These are phyloP conservation scores for Saccopteryx leptura DNA, from an alignment of 2,113 vertebrate species.

Conservation along the genomic window DNA sequence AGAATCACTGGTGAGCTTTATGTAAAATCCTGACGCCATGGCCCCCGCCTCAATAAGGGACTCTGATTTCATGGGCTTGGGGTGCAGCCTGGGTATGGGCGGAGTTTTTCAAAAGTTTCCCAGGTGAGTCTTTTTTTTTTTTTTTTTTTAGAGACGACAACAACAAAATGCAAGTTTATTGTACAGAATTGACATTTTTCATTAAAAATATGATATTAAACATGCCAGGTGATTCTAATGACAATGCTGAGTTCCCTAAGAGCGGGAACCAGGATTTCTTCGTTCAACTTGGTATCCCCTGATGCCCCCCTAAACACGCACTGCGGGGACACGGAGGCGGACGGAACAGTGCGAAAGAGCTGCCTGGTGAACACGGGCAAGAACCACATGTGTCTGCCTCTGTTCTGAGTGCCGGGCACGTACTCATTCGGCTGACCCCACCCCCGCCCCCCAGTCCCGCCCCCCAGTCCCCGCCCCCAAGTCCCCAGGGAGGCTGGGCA, in stretches of 20 bases:
- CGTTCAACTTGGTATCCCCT: background rate
- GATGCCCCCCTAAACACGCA: background rate
- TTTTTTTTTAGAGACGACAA: no score
- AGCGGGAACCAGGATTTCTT: background rate
- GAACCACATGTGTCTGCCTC: rapidly evolving
- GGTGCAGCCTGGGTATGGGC: background rate
- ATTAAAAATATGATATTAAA: no score
- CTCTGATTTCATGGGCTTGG: background rate
- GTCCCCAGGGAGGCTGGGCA: background rate
- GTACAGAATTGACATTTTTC: no score
- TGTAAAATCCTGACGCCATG: background rate
- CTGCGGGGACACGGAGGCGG: rapidly evolving
- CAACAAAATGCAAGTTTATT: no score
- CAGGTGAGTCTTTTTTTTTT: background rate
- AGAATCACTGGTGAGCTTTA: background rate
- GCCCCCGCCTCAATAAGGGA: background rate
- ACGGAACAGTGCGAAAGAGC: rapidly evolving
- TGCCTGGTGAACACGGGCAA: rapidly evolving
- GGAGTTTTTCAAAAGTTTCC: background rate
- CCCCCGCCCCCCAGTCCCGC: background rate
- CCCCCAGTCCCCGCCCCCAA: rapidly evolving
- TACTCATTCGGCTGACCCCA: background rate
- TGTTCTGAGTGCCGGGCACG: background rate
- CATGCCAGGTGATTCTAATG: background rate
- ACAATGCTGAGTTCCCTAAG: background rate